Percentiles rank a stretch among this genome's conserved stretches.
These are phyloP conservation scores for Heliopora coerulea DNA, from an alignment of 92 coral and sea anemone species.

Conservation along the genomic window DNA sequence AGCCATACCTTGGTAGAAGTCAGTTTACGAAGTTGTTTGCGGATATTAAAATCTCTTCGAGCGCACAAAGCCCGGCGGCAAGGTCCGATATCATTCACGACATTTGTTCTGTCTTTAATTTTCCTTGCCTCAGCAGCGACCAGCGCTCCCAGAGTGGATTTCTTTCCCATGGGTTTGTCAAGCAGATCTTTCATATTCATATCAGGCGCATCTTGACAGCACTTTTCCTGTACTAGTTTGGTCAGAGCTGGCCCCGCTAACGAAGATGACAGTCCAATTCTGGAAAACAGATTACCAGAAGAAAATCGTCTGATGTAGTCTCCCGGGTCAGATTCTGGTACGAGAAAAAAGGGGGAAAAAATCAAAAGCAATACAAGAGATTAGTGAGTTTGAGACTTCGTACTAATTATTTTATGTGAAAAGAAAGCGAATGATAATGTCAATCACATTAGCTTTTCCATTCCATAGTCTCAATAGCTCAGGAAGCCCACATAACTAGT, in stretches of 20 bases:
- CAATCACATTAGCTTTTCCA: no score
- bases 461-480: no score
- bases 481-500: no score
- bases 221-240: constrained; percentile 71
- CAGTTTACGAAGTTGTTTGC: constrained; percentile 84
- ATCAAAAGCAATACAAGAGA: no score
- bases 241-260: constrained; percentile 89
- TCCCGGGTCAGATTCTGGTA: constrained; percentile 74
- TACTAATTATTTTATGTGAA: no score
- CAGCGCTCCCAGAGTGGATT: constrained; percentile 70
- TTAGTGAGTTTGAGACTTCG: no score
- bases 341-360: neutral
- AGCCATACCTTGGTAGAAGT: constrained; percentile 71
- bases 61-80: constrained; percentile 98
- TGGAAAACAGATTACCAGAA: constrained; percentile 87
- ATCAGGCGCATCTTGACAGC: constrained; percentile 56
- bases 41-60: constrained; percentile 82
- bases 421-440: no score
- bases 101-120: constrained; percentile 64
- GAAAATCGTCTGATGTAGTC: constrained; percentile 81
- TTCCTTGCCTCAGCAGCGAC: constrained; percentile 91
- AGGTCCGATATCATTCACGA: constrained; percentile 87
- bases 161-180: constrained; percentile 1
- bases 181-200: constrained; percentile 37
- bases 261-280: constrained; percentile 83